Percentiles rank a stretch among this genome's conserved stretches.
phyloP scores from a whole-genome alignment of 2,888 invertebrate species.

The Heterodera filipjevi region DNA sequence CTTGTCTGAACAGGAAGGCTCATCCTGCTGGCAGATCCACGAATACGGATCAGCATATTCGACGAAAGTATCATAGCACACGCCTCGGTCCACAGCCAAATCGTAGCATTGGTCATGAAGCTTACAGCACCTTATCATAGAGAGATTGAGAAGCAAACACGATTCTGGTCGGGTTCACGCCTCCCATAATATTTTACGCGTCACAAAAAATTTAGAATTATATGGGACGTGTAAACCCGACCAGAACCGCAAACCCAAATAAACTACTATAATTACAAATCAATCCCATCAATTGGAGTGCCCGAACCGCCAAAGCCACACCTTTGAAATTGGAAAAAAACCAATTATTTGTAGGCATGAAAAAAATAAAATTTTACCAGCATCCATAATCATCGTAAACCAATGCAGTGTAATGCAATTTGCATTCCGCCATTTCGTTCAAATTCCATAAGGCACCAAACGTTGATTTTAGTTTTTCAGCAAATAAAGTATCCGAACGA shows the following conservation, averaged over 20 bases:
- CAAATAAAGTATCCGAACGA: not conserved
- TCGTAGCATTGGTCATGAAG: constrained; percentile 64
- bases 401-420: constrained; percentile 53
- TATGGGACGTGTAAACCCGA: too few relatives aligned
- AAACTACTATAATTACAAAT: constrained; percentile 46
- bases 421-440: constrained; percentile 59
- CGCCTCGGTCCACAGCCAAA: constrained; percentile 49
- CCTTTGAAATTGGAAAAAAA: constrained; percentile 3
- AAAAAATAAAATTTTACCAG: constrained; percentile 37
- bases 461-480: not conserved
- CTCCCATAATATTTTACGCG: too few relatives aligned
- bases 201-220: constrained; percentile 23
- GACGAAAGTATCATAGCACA: constrained; percentile 54
- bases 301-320: constrained; percentile 62
- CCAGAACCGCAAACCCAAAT: too few relatives aligned
- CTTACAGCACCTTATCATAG: constrained; percentile 53
- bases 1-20: constrained; percentile 46
- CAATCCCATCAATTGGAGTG: constrained; percentile 60
- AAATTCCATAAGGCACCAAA: constrained; percentile 58
- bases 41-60: constrained; percentile 57
- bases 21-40: constrained; percentile 48
- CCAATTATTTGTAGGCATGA: not conserved
- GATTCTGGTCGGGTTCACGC: too few relatives aligned
- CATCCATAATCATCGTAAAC: constrained; percentile 63
- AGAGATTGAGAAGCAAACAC: constrained; percentile 4